phyloP scores from a whole-genome alignment of 2,113 vertebrate species.

The Stictonetta naevosa region DNA sequence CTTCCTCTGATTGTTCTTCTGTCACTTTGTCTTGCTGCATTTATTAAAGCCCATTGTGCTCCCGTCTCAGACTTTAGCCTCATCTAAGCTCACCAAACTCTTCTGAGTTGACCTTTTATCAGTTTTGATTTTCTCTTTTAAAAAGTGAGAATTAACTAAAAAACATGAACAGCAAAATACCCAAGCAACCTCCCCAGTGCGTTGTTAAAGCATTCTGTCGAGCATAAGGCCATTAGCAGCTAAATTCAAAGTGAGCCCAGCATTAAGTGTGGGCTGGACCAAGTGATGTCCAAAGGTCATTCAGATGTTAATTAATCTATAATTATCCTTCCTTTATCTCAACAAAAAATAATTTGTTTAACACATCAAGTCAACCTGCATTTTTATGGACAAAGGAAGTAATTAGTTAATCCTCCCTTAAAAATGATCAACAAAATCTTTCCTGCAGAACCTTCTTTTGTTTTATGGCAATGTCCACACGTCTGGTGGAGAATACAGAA shows the following conservation, averaged over 20 bases:
- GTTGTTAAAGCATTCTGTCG: neutral
- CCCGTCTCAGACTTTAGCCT: neutral
- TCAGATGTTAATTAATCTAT: neutral
- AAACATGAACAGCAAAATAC: neutral
- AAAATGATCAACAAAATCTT: neutral
- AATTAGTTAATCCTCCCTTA: neutral
- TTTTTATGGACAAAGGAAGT: neutral
- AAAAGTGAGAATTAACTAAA: neutral
- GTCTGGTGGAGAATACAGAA: neutral
- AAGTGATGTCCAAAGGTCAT: neutral
- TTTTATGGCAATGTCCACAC: neutral
- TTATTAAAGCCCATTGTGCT: neutral
- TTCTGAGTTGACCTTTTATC: neutral
- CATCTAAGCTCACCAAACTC: neutral
- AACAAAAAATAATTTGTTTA: neutral
- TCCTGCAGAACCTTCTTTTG: neutral
- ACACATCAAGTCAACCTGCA: neutral
- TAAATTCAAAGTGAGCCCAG: neutral
- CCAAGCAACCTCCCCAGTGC: accelerated
- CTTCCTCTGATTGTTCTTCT: neutral
- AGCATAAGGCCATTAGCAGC: neutral
- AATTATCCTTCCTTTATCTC: neutral
- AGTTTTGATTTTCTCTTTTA: neutral
- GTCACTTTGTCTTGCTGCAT: neutral
- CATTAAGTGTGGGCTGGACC: neutral